phyloP scores from a whole-genome alignment of 1,140 invertebrate species.

The Myzus persicae region DNA sequence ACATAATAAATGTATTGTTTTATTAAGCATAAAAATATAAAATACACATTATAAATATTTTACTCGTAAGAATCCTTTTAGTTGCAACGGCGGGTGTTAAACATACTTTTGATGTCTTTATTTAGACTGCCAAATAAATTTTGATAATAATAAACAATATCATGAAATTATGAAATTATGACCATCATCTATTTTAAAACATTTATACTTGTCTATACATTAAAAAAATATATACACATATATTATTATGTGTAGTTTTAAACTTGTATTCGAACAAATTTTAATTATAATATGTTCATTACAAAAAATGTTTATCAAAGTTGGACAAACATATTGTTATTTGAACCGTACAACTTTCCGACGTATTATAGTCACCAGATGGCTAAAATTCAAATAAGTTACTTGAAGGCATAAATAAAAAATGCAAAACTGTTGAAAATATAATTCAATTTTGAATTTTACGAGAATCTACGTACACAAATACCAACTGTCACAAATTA shows the following conservation, averaged over 20 bases:
- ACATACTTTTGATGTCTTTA: background rate
- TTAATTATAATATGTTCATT: no score
- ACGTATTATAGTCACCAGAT: background rate
- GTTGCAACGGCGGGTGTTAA: background rate
- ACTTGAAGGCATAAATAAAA: background rate
- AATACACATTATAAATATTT: background rate
- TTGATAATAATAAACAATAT: background rate
- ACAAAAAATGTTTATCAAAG: no score
- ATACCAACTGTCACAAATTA: no score
- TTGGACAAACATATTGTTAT: no score
- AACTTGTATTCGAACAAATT: no score
- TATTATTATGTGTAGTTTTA: background rate
- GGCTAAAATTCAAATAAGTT: background rate
- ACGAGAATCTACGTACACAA: background rate
- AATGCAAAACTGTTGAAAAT: background rate
- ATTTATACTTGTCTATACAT: background rate
- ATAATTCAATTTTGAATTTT: background rate
- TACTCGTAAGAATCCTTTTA: background rate
- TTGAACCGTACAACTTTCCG: no score
- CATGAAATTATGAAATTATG: background rate
- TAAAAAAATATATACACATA: background rate
- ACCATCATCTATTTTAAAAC: background rate
- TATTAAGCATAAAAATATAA: background rate
- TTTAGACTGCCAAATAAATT: background rate
- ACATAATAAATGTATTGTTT: background rate